Conservation (phyloP, 2,113 vertebrate species). For the Lophotis ruficrista region DNA sequence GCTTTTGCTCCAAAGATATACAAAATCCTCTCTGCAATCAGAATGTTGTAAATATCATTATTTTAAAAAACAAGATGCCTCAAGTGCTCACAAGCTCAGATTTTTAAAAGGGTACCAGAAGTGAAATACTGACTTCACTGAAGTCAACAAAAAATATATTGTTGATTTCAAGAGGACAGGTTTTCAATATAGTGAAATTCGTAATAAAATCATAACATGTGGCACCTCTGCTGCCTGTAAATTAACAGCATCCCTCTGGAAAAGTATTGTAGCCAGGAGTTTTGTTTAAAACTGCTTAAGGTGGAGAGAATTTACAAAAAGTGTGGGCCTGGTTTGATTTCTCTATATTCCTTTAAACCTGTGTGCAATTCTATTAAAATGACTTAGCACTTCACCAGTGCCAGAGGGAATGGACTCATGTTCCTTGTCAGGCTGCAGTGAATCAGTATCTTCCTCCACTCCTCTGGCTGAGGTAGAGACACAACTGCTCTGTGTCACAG, state of each 20-base stretch:
- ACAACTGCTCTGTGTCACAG: not conserved
- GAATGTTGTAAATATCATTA: not conserved
- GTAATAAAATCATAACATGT: not conserved
- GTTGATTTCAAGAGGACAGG: not conserved
- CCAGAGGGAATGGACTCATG: not conserved
- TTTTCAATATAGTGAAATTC: not conserved
- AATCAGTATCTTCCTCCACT: not conserved
- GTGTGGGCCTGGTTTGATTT: not conserved
- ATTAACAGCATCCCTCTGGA: not conserved
- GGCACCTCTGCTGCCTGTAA: not conserved
- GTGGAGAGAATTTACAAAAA: not conserved
- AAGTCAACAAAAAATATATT: not conserved
- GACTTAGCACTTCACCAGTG: not conserved
- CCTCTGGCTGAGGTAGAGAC: not conserved
- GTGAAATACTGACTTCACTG: not conserved
- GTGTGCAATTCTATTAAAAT: not conserved
- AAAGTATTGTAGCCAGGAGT: not conserved
- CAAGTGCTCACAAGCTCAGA: not conserved
- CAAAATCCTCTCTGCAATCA: not conserved
- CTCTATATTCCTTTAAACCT: not conserved
- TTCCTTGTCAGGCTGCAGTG: not conserved
- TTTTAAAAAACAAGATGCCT: not conserved
- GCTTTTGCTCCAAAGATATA: not conserved
- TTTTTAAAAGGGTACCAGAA: not conserved
- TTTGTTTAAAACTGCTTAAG: not conserved